Percentiles rank a stretch among this genome's conserved stretches.
These are phyloP conservation scores for Heliconius eleuchia DNA, from an alignment of 1,140 invertebrate species.

Conservation along the genomic window DNA sequence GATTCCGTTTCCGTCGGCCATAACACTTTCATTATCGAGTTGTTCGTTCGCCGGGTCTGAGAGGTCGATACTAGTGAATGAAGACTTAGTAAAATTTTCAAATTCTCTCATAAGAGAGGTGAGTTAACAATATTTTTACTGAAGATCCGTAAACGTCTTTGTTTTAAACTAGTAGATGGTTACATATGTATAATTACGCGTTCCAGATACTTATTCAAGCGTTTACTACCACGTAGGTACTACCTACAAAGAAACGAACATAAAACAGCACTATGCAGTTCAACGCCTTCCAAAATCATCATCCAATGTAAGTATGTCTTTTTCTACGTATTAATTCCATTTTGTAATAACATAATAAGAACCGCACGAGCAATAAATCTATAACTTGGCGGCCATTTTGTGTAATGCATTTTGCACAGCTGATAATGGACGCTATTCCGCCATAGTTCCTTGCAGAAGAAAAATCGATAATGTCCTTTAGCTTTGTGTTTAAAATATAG, in stretches of 20 bases:
- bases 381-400: conserved; percentile 75
- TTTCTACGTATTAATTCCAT: not conserved
- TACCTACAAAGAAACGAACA: conserved; percentile 43
- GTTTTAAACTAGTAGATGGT: not conserved
- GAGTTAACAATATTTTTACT: conserved; percentile 38
- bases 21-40: conserved; percentile 79
- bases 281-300: conserved; percentile 79
- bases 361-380: conserved; percentile 23
- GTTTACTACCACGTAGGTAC: conserved; percentile 67
- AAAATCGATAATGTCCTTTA: conserved; percentile 5
- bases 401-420: conserved; percentile 70
- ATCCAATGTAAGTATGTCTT: conserved; percentile 72
- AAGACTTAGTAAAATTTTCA: conserved; percentile 62
- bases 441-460: not conserved
- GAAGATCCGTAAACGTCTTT: not conserved
- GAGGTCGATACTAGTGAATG: conserved; percentile 71
- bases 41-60: conserved; percentile 83
- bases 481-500: not conserved
- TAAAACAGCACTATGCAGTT: conserved; percentile 76
- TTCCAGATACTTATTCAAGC: conserved; percentile 74
- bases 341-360: not conserved
- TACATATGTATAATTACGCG: conserved; percentile 18
- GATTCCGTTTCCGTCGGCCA: conserved; percentile 57
- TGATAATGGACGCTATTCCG: conserved; percentile 53
- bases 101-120: conserved; percentile 80